Percentiles rank a stretch among this genome's conserved stretches.
Conservation (phyloP, 35 echinoderm and acorn worm genomes). For the Heliocidaris tuberculata region DNA sequence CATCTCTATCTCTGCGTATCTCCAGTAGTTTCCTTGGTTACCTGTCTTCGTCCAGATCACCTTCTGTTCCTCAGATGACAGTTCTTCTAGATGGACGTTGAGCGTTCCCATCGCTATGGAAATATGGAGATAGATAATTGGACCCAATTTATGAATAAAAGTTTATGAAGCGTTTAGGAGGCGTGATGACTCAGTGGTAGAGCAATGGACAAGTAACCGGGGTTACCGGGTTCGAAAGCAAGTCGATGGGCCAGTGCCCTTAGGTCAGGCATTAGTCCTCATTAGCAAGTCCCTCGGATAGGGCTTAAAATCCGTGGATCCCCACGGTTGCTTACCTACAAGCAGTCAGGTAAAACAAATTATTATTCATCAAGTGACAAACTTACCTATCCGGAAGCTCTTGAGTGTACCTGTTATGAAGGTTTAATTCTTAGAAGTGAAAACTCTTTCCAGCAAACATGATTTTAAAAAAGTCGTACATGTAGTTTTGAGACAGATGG, state of each 20-base stretch:
- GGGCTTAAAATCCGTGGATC: not conserved
- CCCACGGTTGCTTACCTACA: not conserved
- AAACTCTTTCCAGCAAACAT: too few species aligned
- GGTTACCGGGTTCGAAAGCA: not conserved
- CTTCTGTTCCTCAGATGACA: not conserved
- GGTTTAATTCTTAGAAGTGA: too few species aligned
- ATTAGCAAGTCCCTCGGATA: not conserved
- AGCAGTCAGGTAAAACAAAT: not conserved
- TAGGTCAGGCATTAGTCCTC: not conserved
- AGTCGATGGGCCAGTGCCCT: not conserved
- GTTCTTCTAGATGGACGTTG: not conserved
- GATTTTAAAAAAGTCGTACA: too few species aligned
- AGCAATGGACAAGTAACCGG: too few species aligned
- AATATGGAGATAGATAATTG: not conserved
- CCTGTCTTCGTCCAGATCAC: not conserved
- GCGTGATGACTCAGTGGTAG: too few species aligned
- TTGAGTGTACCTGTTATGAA: too few species aligned
- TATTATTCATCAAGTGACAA: not conserved
- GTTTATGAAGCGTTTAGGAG: not conserved
- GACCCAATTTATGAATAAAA: not conserved
- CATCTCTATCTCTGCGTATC: not conserved
- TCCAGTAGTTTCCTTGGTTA: not conserved
- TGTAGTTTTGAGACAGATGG: too few species aligned
- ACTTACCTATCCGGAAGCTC: not conserved
- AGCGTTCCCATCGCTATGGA: constrained; percentile 6